Base-by-base conservation (phyloP, 1,140 invertebrate genomes). In the Aphaenogaster ashmeadi region DNA sequence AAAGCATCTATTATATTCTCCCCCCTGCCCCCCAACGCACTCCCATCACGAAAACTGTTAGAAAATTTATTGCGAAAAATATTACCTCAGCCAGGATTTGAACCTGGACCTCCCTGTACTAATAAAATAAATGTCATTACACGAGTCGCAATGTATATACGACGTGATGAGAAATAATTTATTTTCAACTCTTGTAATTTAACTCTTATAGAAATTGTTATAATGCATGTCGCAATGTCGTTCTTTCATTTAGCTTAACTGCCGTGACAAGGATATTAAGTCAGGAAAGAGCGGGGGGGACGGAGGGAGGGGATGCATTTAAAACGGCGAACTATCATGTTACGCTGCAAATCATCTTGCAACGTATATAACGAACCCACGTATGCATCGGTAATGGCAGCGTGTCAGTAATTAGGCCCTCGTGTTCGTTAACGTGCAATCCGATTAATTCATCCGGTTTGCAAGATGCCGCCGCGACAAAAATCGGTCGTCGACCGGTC, bases 401-500 rank as follows among this genome's bases (percentile, higher is more conserved):
- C 38, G 11, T 69, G 50, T 75, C 67, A n/a, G 27, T 83, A 83
- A 84, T 84, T 84, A 83, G 80, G 13, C 38, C 15, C 41, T 74
- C 69, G 13, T 86, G n/a, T 69, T 67, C 67, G 58, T 88, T 85
- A 85, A 2, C 8, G 36, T 44, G 66, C 56, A 74, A 18, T 56
- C 79, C 54, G 85, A 90, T 90, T 87, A 87, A 89, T 87, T 87
- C n/a, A 47, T 27, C 21, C 21, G 41, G 54, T 58, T n/a, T 78
- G 64, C 62, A 44, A 21, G 27, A 11, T 1, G 27, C 8, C 1
- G 27, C 8, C 4, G 13, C n/a, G 38, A 80, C 58, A 60, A 90
- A 90, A 90, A 75, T 87, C 21, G 52, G 11, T 11, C 44, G 27
- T 18, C 27, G 44, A 88, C 44, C 41, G 33, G 33, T 54, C 58